Evolutionary conservation across 2,888 invertebrate genomes (phyloP), one percentile per base, ranked within the genome.

Genomic region (Xylocampa areola): DNA sequence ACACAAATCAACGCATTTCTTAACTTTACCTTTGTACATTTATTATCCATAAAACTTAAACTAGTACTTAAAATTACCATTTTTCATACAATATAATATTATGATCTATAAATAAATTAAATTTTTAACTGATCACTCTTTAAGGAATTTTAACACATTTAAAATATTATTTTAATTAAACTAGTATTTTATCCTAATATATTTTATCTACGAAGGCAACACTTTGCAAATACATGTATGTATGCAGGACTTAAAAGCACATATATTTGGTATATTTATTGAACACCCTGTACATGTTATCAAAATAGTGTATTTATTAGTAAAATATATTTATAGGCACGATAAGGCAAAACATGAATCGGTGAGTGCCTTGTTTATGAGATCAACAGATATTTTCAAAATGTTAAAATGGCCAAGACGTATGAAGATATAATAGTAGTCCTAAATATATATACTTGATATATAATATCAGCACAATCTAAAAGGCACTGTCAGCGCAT

Each of bases 261-360:
- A 88, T 89, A 65, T 62, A 87, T 93, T 94, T 93, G 92, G 92
- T 93, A 90, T 92, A 89, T 88, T 89, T 85, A 79, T 85, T 85
- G 79, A 88, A 90, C 92, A 93, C 92, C 92, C 93, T 94, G 93
- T 93, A 92, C 92, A 92, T 82, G 74, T 84, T 91, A 93, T 88
- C 89, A 92, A 92, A 92, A 92, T 92, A 92, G 83, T 89, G 84
- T 85, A 82, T 81, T 82, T 79, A 77, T 81, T 80, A 81, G 81
- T 82, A 81, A 81, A 76, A 83, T 75, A 75, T 73, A 71, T 75
- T 73, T 66, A 85, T 87, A 92, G 92, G 92, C 92, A 92, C 90
- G 77, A 84, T 84, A 82, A 89, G 89, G 90, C 88, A 87, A 84
- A 81, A 83, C 77, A 82, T 82, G 77, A 80, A 84, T 85, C 80